Evolutionary conservation across 2,888 invertebrate genomes (phyloP).

Genomic region (Anorthoa munda): DNA sequence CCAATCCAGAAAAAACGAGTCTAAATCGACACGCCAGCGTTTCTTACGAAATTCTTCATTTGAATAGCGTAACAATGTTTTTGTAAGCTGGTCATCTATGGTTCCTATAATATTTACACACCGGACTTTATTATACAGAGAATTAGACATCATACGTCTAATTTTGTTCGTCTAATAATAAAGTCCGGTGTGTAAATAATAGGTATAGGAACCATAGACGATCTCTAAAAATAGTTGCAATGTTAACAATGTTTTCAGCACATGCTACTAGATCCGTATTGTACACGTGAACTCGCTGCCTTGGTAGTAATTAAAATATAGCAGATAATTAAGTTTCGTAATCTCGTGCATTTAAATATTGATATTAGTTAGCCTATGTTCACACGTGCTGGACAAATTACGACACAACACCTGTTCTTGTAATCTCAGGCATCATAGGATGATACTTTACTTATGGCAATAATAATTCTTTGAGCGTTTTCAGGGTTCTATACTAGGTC

Average conservation of each 20-base stretch:
- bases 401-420: background rate
- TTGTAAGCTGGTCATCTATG: background rate
- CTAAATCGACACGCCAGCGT: no score
- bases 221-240: background rate
- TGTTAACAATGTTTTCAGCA: constrained; percentile 9
- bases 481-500: background rate
- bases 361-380: constrained; percentile 8
- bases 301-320: constrained; percentile 25
- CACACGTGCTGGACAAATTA: background rate
- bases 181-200: background rate
- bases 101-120: no score
- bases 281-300: constrained; percentile 9
- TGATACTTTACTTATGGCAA: background rate
- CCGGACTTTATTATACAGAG: no score
- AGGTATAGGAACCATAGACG: background rate
- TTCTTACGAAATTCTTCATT: no score
- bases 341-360: constrained; percentile 20
- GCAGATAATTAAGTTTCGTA: constrained; percentile 1
- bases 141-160: no score
- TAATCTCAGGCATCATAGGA: background rate
- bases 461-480: background rate
- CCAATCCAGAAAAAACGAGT: no score
- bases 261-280: background rate
- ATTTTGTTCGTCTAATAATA: no score
- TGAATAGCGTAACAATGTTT: no score